Evolutionary conservation across 2,797 vertebrate genomes (phyloP), one percentile per base, ranked within the genome.

Genomic region (Allobates femoralis): DNA sequence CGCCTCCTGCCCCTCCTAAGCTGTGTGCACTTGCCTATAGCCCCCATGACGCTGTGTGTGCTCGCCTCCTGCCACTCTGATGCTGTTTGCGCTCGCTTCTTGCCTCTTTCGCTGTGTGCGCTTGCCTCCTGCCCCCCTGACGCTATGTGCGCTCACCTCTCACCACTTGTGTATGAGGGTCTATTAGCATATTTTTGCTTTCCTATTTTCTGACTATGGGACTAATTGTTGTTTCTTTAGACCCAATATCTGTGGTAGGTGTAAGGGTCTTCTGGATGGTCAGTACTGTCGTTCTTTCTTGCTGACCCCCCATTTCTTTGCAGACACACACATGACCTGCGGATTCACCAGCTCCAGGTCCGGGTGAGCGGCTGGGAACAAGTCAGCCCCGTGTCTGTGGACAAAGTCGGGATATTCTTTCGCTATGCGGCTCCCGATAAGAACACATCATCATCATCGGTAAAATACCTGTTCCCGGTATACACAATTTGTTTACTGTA

Each of bases 341-440:
- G 98, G 90, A 96, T 99, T 16, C 98, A 99, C 90, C 98, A 99
- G 88, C 84, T 99, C 89, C 95, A 99, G 91, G 97, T 99, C n/a
- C 94, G 97, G 79, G 97, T 99, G 0, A 97, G 94, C 11, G 98
- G 98, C 85, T 99, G 98, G 98, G 98, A 99, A 88, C 97, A 97
- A 89, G 96, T 99, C 56, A 99, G 98, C 87, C 97, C 98, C 0
- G 98, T 99, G 75, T 99, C 98, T 0, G 98, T 99, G 60, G 98
- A 99, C 93, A 99, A 99, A 94, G 98, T 99, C 0, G 98, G 98
- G 0, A 96, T 97, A 0, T 99, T 97, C 91, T 99, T 99, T 91
- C 96, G 98, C 46, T 99, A 99, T 0, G 98, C 98, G 5, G 97
- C 97, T 7, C 96, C 98, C 0, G 98, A 99, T 91, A 96, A 97